These are phyloP conservation scores for Pterocles burchelli DNA, from an alignment of 2,113 vertebrate species.

Conservation along the genomic window DNA sequence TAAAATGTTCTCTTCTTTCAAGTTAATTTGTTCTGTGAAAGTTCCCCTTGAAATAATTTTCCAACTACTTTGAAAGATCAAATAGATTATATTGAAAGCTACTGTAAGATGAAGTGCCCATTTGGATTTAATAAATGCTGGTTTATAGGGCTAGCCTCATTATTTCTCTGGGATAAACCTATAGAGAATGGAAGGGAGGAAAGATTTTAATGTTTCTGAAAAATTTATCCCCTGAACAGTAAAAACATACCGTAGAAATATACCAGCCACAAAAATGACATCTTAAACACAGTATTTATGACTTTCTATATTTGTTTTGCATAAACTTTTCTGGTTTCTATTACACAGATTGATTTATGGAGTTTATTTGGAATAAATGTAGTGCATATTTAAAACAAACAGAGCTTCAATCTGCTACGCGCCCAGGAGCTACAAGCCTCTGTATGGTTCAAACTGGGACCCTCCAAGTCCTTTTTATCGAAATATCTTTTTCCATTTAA, in stretches of 20 bases:
- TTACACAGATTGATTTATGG: slow-evolving; percentile 1
- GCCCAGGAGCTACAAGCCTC: slow-evolving; percentile 1
- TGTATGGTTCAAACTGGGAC: slow-evolving; percentile 1
- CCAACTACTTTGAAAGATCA: slow-evolving; percentile 41
- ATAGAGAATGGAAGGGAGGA: slow-evolving; percentile 22
- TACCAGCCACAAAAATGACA: slow-evolving; percentile 5
- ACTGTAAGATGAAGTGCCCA: slow-evolving; percentile 24
- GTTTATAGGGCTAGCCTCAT: slow-evolving; percentile 12
- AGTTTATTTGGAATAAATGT: slow-evolving; percentile 29
- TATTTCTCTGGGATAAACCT: slow-evolving; percentile 37
- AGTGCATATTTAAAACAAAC: slow-evolving; percentile 7
- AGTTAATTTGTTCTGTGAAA: slow-evolving; percentile 55
- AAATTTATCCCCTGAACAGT: not conserved
- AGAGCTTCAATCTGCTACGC: not conserved
- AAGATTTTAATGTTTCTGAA: slow-evolving; percentile 43
- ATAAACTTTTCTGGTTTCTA: slow-evolving; percentile 37
- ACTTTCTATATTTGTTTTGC: slow-evolving; percentile 27
- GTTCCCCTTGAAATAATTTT: slow-evolving; percentile 40
- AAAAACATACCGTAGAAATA: slow-evolving; percentile 34
- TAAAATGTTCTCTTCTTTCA: slow-evolving; percentile 53
- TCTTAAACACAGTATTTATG: slow-evolving; percentile 6
- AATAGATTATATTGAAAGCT: slow-evolving; percentile 54
- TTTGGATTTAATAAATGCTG: slow-evolving; percentile 48
- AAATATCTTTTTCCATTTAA: not conserved
- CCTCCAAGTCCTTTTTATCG: not conserved